Evolutionary conservation across 2,113 vertebrate species (phyloP).

Genomic region (Nipponia nippon): DNA sequence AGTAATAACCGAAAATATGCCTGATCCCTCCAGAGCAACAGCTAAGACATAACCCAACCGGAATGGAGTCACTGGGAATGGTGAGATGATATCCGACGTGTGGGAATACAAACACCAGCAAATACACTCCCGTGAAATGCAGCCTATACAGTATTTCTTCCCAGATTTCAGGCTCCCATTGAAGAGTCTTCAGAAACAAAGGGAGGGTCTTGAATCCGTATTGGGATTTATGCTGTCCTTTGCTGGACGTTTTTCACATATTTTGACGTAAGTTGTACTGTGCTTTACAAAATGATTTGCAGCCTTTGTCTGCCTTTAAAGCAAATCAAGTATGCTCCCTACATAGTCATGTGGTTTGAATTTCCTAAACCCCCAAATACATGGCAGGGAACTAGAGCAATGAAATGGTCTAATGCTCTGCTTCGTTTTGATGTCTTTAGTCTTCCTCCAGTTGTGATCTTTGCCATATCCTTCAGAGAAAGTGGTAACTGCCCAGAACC

Average conservation of each 20-base stretch:
- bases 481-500: neutral
- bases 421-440: neutral
- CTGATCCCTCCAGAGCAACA: neutral
- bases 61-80: neutral
- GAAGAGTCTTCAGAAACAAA: neutral
- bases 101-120: neutral
- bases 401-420: neutral
- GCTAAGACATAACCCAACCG: neutral
- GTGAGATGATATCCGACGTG: neutral
- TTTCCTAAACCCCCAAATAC: neutral
- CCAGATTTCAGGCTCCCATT: neutral
- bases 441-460: neutral
- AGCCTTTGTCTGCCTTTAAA: neutral
- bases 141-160: neutral
- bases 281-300: neutral
- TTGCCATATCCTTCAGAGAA: neutral
- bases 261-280: neutral
- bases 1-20: neutral
- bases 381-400: neutral
- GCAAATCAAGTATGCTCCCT: neutral
- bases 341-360: neutral
- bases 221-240: neutral
- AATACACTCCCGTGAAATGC: neutral
- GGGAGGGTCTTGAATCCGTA: neutral
- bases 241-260: neutral